Evolutionary conservation across 2,797 vertebrate species (phyloP).

Genomic region (Falco naumanni): DNA sequence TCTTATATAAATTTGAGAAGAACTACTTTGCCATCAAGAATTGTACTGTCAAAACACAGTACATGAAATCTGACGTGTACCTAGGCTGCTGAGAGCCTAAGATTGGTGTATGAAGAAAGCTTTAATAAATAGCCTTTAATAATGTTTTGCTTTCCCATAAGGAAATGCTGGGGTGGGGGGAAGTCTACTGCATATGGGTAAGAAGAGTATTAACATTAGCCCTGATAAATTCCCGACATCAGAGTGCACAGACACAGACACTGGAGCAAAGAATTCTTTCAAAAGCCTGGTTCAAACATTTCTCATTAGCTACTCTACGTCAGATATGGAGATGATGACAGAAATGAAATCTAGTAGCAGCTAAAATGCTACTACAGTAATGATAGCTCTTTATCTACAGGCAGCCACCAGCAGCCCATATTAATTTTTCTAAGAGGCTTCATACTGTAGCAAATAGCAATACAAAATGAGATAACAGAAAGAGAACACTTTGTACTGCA

Average conservation of each 20-base stretch:
- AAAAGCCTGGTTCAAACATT: background rate
- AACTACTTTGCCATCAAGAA: background rate
- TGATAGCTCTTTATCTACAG: conserved; percentile 37
- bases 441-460: background rate
- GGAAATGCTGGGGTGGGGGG: background rate
- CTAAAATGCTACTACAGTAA: conserved; percentile 40
- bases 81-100: background rate
- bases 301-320: background rate
- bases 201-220: background rate
- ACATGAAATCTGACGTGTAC: background rate
- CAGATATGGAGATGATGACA: conserved; percentile 15
- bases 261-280: background rate
- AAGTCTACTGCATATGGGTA: background rate
- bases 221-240: background rate
- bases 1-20: background rate
- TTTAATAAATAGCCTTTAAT: conserved; percentile 3
- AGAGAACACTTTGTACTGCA: background rate
- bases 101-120: background rate
- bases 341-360: conserved; percentile 20
- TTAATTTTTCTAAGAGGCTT: conserved; percentile 19
- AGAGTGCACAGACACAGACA: background rate
- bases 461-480: background rate
- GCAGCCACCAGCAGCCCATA: conserved; percentile 26
- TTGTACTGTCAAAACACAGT: background rate
- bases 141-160: conserved; percentile 11